These are phyloP conservation scores for Melolontha melolontha DNA, from an alignment of 2,888 invertebrate species.

Conservation along the genomic window DNA sequence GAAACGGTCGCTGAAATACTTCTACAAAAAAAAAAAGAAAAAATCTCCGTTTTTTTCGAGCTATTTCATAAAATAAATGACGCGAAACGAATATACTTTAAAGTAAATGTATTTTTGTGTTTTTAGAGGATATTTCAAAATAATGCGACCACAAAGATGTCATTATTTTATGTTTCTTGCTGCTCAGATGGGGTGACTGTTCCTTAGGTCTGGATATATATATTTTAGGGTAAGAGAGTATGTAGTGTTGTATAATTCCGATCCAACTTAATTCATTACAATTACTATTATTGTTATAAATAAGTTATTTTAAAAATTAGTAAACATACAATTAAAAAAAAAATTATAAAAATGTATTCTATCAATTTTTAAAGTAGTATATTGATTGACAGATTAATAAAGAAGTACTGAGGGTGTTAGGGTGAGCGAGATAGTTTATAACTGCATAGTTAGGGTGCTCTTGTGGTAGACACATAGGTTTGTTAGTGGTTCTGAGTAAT, in stretches of 20 bases:
- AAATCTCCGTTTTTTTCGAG: constrained; percentile 42
- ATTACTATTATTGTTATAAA: no score
- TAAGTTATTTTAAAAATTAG: no score
- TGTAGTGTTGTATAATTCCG: no score
- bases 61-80: constrained; percentile 65
- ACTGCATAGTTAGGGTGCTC: constrained; percentile 47
- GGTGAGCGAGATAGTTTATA: constrained; percentile 41
- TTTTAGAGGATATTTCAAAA: constrained; percentile 60
- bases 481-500: constrained; percentile 56
- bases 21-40: constrained; percentile 33
- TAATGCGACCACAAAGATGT: constrained; percentile 58
- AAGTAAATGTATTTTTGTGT: constrained; percentile 65
- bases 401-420: constrained; percentile 22
- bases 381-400: constrained; percentile 38
- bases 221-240: neutral
- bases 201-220: neutral
- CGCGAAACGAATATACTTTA: constrained; percentile 64
- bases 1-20: constrained; percentile 28
- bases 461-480: constrained; percentile 52
- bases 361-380: neutral
- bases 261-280: no score
- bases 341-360: no score
- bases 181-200: constrained; percentile 6
- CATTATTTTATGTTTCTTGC: constrained; percentile 62
- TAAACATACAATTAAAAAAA: no score